These are phyloP conservation scores for Hypanus sabinus DNA, from an alignment of 2,113 vertebrate genomes.

Conservation along the genomic window DNA sequence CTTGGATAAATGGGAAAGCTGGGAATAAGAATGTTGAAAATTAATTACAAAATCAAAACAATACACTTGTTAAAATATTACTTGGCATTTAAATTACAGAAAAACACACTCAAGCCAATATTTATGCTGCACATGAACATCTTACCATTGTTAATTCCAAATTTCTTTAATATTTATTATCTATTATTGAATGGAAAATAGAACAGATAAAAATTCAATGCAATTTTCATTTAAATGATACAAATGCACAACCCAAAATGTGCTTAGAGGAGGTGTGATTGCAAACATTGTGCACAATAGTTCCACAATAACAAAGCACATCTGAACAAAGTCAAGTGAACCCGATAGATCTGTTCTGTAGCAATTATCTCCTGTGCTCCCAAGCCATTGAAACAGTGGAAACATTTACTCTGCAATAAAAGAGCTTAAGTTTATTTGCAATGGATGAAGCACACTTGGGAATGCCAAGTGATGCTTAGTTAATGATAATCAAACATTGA, in stretches of 20 bases:
- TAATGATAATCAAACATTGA: constrained; percentile 1
- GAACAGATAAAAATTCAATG: neutral
- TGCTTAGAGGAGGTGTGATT: neutral
- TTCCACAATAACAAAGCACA: neutral
- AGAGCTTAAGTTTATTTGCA: neutral
- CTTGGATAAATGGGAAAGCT: neutral
- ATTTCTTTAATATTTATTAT: neutral
- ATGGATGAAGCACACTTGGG: neutral
- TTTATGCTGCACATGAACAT: no score
- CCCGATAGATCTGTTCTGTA: neutral
- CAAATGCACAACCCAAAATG: neutral
- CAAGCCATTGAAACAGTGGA: neutral
- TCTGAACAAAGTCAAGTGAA: neutral
- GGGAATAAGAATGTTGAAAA: neutral
- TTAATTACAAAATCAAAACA: neutral
- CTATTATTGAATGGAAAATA: no score
- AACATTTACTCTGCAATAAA: neutral
- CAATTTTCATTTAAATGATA: neutral
- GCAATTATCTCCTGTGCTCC: neutral
- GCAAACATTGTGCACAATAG: neutral
- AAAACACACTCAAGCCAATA: no score
- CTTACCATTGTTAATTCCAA: neutral
- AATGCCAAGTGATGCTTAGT: neutral
- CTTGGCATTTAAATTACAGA: neutral
- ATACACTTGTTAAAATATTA: neutral